Evolutionary conservation across 2,797 vertebrate genomes (phyloP).

Genomic region (Eospalax fontanierii): DNA sequence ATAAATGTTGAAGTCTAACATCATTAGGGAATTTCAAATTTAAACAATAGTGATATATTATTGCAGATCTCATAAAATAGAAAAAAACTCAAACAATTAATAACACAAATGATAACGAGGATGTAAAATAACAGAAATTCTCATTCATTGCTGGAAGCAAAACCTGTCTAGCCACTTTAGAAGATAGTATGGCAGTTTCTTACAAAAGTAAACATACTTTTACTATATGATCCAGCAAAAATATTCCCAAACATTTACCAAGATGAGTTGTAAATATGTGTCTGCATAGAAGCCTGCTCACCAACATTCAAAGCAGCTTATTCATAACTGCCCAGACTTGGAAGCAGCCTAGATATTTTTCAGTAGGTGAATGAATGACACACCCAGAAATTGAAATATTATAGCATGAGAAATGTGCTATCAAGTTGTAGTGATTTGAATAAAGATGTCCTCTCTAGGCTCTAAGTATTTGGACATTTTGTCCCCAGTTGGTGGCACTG

Average conservation of each 20-base stretch:
- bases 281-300: neutral
- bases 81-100: neutral
- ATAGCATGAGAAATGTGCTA: neutral
- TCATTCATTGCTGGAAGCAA: neutral
- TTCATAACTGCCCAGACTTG: neutral
- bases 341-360: neutral
- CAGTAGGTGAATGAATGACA: neutral
- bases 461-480: too few relatives aligned
- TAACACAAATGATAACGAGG: neutral
- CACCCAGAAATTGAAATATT: neutral
- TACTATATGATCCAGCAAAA: neutral
- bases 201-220: constrained; percentile 46
- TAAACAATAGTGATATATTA: neutral
- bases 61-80: neutral
- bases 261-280: neutral
- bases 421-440: too few relatives aligned
- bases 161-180: neutral
- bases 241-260: neutral
- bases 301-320: neutral
- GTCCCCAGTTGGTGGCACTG: too few relatives aligned
- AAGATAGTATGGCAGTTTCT: neutral
- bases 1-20: neutral
- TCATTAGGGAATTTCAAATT: neutral
- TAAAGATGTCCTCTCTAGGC: too few relatives aligned
- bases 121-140: neutral